Base-by-base conservation (phyloP, 37 sponge, comb jelly and placozoan species). In the Oopsacas minuta region DNA sequence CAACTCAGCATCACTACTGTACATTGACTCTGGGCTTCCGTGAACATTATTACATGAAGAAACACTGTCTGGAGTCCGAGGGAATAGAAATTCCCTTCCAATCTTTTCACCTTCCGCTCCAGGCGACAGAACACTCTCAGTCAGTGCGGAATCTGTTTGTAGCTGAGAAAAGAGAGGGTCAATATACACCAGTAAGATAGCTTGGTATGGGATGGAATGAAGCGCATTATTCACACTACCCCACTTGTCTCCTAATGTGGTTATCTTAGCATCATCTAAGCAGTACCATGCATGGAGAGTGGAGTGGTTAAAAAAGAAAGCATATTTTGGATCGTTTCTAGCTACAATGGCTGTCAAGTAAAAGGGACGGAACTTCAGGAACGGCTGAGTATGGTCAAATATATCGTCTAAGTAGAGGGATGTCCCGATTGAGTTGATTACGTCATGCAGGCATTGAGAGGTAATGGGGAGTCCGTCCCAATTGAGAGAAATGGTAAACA, bases 321-420 rank as follows among this genome's bases (percentile, higher is more conserved):
- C 75, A 34, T 61, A 61, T 10, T n/a, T 61, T 25, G 30, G 75
- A n/a, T 61, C 75, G 75, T 61, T 10, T 61, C 75, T 61, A 34
- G 75, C 75, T 12, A 61, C 75, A 34, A 61, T 61, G 75, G 75
- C 75, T 25, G 75, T 61, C 75, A 61, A 61, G 75, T 61, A 61
- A n/a, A 61, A n/a, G 28, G 75, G 22, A n/a, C 75, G 75, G 75
- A 61, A 61, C 22, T n/a, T 61, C 5, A 61, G 75, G 1, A 61
- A 25, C 22, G 75, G 75, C 7, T 61, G 28, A 61, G 3, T 61
- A 5, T 10, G 75, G 1, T 10, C 7, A 34, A 61, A 61, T 34
- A 61, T 34, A 61, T 61, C 75, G 28, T 25, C 28, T n/a, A 61
- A n/a, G 28, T 12, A 25, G 28, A 61, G 5, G 22, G 75, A 61